Percentiles rank a stretch among this genome's conserved stretches.
phyloP scores from a whole-genome alignment of 2,888 invertebrate species.

The Acleris laterana region DNA sequence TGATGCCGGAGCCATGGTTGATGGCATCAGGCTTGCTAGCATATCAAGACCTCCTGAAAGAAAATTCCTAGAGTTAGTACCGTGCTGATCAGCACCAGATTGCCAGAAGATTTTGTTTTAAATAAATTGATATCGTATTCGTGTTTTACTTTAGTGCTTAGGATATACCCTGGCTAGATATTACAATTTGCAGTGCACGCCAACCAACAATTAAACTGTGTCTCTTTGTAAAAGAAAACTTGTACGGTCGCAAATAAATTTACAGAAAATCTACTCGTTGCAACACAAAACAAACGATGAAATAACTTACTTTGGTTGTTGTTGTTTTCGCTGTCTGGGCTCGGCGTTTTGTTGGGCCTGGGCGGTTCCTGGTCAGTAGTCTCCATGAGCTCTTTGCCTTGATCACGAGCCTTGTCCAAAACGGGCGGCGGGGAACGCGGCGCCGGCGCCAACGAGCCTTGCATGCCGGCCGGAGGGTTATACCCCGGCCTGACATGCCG shows the following conservation, averaged over 20 bases:
- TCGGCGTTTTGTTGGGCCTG: conserved; percentile 63
- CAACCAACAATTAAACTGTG: no score
- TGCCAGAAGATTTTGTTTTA: no score
- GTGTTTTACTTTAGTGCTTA: no score
- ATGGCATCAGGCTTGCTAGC: conserved; percentile 86
- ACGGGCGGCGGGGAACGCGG: conserved; percentile 45
- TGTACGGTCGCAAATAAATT: neutral
- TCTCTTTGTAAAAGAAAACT: no score
- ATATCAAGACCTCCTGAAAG: conserved; percentile 84
- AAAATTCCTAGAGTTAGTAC: neutral
- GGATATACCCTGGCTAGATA: no score
- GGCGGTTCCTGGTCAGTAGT: conserved; percentile 41
- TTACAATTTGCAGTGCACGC: no score
- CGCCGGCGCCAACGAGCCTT: conserved; percentile 37
- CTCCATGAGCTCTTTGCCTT: conserved; percentile 53
- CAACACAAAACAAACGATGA: neutral
- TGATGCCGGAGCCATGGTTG: conserved; percentile 83
- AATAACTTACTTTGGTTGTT: conserved; percentile 59
- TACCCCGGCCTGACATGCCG: conserved; percentile 89
- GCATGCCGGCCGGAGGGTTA: conserved; percentile 88
- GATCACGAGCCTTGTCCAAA: no score
- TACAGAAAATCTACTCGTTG: neutral
- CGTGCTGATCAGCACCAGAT: no score
- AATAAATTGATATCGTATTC: no score
- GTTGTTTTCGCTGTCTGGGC: conserved; percentile 65